These are phyloP conservation scores for Mythimna lalbum DNA, from an alignment of 2,888 invertebrate species.

Conservation along the genomic window DNA sequence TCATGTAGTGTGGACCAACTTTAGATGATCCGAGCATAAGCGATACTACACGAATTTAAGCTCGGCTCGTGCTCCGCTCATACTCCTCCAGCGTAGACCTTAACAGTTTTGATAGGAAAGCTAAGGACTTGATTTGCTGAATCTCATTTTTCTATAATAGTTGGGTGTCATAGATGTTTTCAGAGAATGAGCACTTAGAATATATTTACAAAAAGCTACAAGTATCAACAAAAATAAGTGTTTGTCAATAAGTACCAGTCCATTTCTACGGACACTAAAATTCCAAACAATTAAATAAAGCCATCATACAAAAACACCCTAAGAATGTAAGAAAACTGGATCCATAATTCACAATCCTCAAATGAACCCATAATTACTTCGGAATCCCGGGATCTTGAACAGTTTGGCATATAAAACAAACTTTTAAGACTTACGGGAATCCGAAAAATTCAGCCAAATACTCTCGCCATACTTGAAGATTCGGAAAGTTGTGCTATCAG, in stretches of 20 bases:
- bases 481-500: constrained; percentile 61
- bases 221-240: background rate
- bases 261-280: background rate
- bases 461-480: constrained; percentile 59
- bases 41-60: too few species aligned
- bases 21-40: too few species aligned
- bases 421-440: constrained; percentile 57
- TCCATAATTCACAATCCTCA: constrained; percentile 34
- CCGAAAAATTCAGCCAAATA: constrained; percentile 58
- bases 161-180: too few species aligned
- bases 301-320: background rate
- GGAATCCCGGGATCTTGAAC: constrained; percentile 48
- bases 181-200: too few species aligned
- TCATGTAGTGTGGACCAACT: too few species aligned
- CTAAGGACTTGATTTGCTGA: background rate
- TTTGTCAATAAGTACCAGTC: background rate
- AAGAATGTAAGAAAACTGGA: background rate
- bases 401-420: constrained; percentile 60
- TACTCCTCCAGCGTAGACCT: too few species aligned
- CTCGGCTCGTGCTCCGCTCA: too few species aligned
- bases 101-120: background rate
- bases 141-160: background rate
- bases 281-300: background rate
- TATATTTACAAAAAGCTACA: background rate
- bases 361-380: constrained; percentile 59